Conservation (phyloP, 2,888 invertebrate species). For the Epistrophe eligans region DNA sequence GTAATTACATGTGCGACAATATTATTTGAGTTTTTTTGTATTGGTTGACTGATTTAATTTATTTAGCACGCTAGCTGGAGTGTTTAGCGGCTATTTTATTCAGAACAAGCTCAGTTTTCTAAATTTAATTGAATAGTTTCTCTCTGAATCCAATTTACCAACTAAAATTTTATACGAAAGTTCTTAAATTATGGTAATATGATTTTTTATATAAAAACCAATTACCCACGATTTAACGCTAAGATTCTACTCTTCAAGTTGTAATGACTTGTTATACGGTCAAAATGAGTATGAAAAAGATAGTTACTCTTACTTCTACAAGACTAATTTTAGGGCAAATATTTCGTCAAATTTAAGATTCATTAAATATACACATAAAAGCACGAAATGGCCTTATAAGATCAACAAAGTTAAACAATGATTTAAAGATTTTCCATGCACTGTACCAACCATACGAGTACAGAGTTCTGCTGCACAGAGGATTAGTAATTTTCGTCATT, state of each 20-base stretch:
- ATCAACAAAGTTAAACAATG: too few relatives aligned
- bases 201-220: neutral
- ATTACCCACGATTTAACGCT: neutral
- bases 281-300: neutral
- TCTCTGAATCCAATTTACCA: neutral
- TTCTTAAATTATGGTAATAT: neutral
- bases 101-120: neutral
- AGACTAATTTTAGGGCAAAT: too few relatives aligned
- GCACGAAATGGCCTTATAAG: too few relatives aligned
- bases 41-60: neutral
- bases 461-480: too few relatives aligned
- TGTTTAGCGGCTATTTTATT: neutral
- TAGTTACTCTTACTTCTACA: neutral
- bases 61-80: neutral
- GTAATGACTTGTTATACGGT: neutral
- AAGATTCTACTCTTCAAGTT: neutral
- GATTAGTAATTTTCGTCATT: too few relatives aligned
- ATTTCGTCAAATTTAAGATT: too few relatives aligned
- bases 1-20: slow-evolving; percentile 3
- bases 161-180: neutral
- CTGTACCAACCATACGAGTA: too few relatives aligned
- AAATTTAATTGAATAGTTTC: neutral
- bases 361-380: too few relatives aligned
- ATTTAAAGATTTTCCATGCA: too few relatives aligned
- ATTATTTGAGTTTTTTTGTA: neutral